phyloP scores from a whole-genome alignment of 1,140 invertebrate species.

The Thaumetopoea pityocampa region DNA sequence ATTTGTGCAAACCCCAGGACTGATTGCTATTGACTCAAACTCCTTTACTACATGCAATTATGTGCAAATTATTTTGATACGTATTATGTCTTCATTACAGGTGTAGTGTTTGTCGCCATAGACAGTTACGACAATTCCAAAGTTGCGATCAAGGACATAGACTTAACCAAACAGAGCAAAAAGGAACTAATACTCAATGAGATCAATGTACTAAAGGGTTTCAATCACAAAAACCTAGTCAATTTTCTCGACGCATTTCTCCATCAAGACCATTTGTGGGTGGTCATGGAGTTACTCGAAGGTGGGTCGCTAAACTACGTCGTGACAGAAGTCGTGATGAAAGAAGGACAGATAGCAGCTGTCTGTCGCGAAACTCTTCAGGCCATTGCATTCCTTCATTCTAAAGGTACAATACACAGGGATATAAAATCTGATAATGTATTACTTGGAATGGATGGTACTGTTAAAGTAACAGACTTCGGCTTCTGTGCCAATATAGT shows the following conservation, averaged over 20 bases:
- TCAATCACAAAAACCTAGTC: conserved; percentile 96
- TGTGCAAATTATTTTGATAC: conserved; percentile 7
- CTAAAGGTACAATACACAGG: conserved; percentile 92
- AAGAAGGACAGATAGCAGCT: conserved; percentile 97
- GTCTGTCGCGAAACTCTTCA: conserved; percentile 95
- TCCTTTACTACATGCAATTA: no score
- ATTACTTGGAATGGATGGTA: conserved; percentile 96
- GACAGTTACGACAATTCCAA: conserved; percentile 85
- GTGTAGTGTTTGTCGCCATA: conserved; percentile 93
- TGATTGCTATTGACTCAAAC: no score
- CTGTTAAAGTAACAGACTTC: conserved; percentile 98
- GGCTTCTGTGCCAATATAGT: conserved; percentile 96
- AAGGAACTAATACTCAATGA: conserved; percentile 97
- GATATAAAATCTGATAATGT: conserved; percentile 99
- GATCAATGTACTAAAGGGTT: conserved; percentile 94
- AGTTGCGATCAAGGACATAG: conserved; percentile 97
- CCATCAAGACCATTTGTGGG: conserved; percentile 94
- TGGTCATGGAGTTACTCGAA: conserved; percentile 95
- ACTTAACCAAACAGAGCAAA: conserved; percentile 93
- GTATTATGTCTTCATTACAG: conserved; percentile 58
- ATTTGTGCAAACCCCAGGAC: no score
- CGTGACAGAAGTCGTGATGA: conserved; percentile 98
- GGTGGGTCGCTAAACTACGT: conserved; percentile 98
- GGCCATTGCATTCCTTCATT: conserved; percentile 94
- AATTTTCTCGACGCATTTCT: conserved; percentile 97